Base-by-base conservation (phyloP, 2,113 vertebrate genomes). In the Sialia sialis region DNA sequence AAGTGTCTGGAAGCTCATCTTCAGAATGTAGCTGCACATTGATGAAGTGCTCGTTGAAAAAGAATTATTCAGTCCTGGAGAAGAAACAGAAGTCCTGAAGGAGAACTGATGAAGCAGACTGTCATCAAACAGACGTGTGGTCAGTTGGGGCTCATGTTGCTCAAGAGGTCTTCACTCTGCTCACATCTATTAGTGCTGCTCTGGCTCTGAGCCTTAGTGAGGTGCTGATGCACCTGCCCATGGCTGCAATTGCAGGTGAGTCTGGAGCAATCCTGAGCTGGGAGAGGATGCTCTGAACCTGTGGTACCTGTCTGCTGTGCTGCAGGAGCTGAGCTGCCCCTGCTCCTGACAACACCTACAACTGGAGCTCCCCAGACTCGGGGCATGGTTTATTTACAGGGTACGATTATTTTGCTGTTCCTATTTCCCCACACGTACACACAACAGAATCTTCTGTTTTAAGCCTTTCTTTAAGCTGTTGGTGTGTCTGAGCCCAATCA, bases 141-240 rank as follows among this genome's bases (percentile, higher is more conserved):
- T 30, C 68, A 43, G 7, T 48, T 52, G 43, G 49, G n/a, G 19
- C 23, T 85, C 29, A 6, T 3, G 10, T 29, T 59, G 63, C 21
- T 77, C 27, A 13, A 22, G 21, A 44, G 17, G 19, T 23, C 49
- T 52, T 34, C 12, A 4, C 25, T 72, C 59, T 44, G 66, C n/a
- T 25, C 12, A 3, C 56, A 25, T 14, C 0, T 0, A 5, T 48
- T 43, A 52, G 4, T 2, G 2, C 1, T 9, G 26, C 58, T 63
- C 48, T 58, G 39, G 54, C 64, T 73, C 34, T 48, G 64, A 73
- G 38, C 48, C 52, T 84, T 25, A 10, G 16, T 20, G 27, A 32
- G 58, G 8, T 32, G 6, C 32, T 16, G 9, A 38, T 56, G 56
- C n/a, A 30, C 9, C 23, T 80, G 22, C 38, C 48, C 11, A 3